Base-by-base conservation (phyloP, 1,140 invertebrate species). In the Ectropis grisescens region DNA sequence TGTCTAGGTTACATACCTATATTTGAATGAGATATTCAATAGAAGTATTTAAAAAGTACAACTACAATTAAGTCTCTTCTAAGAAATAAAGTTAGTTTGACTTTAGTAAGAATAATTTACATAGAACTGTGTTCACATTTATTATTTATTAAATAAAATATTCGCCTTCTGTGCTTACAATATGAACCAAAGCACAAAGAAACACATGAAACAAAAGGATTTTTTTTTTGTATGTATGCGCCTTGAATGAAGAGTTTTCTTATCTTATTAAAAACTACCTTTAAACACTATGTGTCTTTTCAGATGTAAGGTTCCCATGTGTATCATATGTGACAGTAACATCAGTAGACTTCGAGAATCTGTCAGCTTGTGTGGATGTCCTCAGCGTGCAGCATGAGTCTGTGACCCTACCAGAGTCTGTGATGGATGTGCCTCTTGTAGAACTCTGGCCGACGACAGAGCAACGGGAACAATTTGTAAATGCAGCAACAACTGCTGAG, bases 271-370 rank as follows among this genome's bases (percentile, higher is more conserved):
- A n/a, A n/a, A n/a, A n/a, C n/a, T n/a, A n/a, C n/a, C n/a, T n/a
- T n/a, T n/a, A n/a, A n/a, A n/a, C n/a, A n/a, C n/a, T n/a, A n/a
- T n/a, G n/a, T 19, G 8, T 19, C 3, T 19, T 19, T 19, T 8
- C 57, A 82, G 78, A 76, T 30, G 70, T 70, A 3, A 58, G 78
- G 49, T 79, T 65, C 34, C 76, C 74, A 7, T 82, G 78, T 31
- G 38, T 79, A 11, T 72, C 69, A 2, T 69, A 61, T 14, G 42
- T 82, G 10, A 35, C 74, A 11, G 62, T 82, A 0, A 70, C 57
- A 24, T 68, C 69, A 1, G 72, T 82, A 4, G 70, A 79, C 32
- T 82, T 74, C 58, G 74, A 78, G 24, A 51, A 58, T 4, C 33
- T 82, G 7, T 53, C 68, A 2, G 72, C 74, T 0, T 57, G 49